Conservation (phyloP, 30 jellyfish, hydroid and myxozoan genomes). For the Catostylus mosaicus region DNA sequence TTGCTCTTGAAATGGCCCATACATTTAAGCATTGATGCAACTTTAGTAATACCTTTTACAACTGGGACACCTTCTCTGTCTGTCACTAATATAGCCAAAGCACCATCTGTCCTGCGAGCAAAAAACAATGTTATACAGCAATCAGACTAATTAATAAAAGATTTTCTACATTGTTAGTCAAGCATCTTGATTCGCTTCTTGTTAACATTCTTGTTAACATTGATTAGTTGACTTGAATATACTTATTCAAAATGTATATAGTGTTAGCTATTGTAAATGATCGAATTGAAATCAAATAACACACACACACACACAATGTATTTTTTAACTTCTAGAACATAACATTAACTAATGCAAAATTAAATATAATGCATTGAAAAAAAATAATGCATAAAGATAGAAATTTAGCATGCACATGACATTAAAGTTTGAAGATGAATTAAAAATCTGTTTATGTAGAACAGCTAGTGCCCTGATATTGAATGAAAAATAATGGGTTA, state of each 20-base stretch:
- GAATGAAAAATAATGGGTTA: background rate
- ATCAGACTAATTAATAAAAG: background rate
- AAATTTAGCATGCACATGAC: too few species aligned
- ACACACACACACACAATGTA: too few species aligned
- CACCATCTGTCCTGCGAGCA: constrained; percentile 74
- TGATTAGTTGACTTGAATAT: background rate
- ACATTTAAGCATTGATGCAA: background rate
- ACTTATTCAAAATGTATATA: too few species aligned
- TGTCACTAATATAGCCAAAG: constrained; percentile 77
- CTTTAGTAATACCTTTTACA: constrained; percentile 65
- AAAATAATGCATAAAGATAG: too few species aligned
- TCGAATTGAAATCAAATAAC: background rate
- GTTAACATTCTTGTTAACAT: background rate
- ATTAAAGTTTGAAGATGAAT: too few species aligned
- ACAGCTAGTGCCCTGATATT: too few species aligned
- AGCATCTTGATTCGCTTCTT: background rate
- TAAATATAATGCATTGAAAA: too few species aligned
- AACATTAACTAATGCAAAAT: too few species aligned
- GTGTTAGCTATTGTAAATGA: background rate
- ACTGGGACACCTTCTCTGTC: constrained; percentile 94
- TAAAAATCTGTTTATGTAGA: too few species aligned
- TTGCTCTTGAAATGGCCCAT: background rate
- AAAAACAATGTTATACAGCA: background rate
- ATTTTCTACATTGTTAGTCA: background rate
- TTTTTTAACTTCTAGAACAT: too few species aligned